Evolutionary conservation across 1,140 invertebrate species (phyloP).

Genomic region (Solenopsis fugax): DNA sequence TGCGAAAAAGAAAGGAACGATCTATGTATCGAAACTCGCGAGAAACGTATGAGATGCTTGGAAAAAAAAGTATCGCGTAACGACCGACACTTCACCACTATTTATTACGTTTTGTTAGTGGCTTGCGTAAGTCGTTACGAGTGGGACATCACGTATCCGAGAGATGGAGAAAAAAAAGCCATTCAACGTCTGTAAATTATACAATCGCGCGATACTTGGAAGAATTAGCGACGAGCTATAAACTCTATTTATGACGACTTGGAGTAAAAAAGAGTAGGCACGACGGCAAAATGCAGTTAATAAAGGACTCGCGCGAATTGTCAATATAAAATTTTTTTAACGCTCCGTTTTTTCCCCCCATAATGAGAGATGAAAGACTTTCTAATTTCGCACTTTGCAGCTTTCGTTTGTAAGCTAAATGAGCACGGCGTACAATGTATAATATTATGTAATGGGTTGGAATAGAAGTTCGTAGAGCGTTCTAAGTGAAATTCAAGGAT

Average conservation of each 20-base stretch:
- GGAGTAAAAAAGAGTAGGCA: neutral
- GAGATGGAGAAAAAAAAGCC: neutral
- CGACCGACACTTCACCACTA: conserved; percentile 5
- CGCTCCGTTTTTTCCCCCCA: neutral
- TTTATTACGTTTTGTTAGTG: conserved; percentile 40
- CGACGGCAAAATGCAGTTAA: neutral
- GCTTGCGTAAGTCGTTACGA: conserved; percentile 12
- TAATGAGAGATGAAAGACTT: neutral
- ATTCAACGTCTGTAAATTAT: conserved; percentile 13
- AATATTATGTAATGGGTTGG: no score
- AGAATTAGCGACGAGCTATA: conserved; percentile 27
- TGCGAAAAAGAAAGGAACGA: neutral
- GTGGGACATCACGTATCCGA: neutral
- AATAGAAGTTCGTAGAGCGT: no score
- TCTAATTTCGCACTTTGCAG: neutral
- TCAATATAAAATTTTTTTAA: conserved; percentile 5
- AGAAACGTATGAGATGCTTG: neutral
- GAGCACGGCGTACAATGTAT: neutral
- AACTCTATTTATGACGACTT: neutral
- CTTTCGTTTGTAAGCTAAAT: neutral
- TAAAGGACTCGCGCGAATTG: neutral
- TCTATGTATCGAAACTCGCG: neutral
- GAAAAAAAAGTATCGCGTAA: conserved; percentile 27
- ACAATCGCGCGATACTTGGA: conserved; percentile 25
- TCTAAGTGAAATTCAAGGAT: no score